These are phyloP conservation scores for Ptychodera flava DNA, from an alignment of 35 echinoderm and acorn worm species.

Conservation along the genomic window DNA sequence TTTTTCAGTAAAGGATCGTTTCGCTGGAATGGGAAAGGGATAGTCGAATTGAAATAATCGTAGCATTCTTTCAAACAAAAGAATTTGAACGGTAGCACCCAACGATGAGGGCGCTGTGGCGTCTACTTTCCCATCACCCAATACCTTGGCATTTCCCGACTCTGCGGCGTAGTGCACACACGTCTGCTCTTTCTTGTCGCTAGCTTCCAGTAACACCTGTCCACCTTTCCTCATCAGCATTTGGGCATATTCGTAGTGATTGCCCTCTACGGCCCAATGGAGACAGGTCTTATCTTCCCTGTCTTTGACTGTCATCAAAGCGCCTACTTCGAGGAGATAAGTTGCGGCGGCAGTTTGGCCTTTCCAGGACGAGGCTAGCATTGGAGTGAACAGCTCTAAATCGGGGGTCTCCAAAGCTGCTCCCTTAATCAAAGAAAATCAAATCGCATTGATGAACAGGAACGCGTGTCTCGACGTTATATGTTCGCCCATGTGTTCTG, in stretches of 20 bases:
- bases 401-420: conserved; percentile 30
- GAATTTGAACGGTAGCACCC: too few species aligned
- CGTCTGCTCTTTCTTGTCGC: conserved; percentile 42
- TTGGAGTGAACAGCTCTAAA: conserved; percentile 52
- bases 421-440: conserved; percentile 22
- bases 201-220: conserved; percentile 7
- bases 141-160: conserved; percentile 55
- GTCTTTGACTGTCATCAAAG: conserved; percentile 24
- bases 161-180: conserved; percentile 68
- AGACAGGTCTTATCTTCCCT: conserved; percentile 42
- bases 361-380: conserved; percentile 69
- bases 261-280: conserved; percentile 74
- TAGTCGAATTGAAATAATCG: too few species aligned
- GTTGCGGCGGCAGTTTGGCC: conserved; percentile 43
- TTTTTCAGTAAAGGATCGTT: too few species aligned
- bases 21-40: too few species aligned
- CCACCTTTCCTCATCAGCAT: conserved; percentile 38
- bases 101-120: too few species aligned
- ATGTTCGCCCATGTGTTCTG: too few species aligned
- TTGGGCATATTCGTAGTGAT: conserved; percentile 37
- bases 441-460: conserved; percentile 6
- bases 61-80: too few species aligned
- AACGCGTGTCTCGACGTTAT: too few species aligned
- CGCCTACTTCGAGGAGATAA: conserved; percentile 31
- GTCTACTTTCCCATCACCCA: neutral